Evolutionary conservation across 1,140 invertebrate genomes (phyloP).

Genomic region (Nephila pilipes): DNA sequence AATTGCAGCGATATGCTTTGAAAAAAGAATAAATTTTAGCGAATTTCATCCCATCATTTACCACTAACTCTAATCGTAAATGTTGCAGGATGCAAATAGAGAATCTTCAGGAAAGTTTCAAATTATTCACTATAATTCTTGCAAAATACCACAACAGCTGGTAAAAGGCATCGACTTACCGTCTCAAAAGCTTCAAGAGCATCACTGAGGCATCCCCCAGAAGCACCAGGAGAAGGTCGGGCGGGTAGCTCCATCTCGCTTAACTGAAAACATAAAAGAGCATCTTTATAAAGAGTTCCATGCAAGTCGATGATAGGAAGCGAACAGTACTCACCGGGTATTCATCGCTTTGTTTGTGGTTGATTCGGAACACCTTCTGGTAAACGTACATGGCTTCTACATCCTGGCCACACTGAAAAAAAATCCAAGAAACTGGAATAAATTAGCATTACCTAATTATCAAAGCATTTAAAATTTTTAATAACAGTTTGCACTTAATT

Average conservation of each 20-base stretch:
- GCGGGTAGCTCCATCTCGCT: constrained; percentile 87
- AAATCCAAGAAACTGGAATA: background rate
- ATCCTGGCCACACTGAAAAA: constrained; percentile 87
- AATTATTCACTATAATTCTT: too few relatives aligned
- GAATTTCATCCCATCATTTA: too few relatives aligned
- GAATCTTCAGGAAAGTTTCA: too few relatives aligned
- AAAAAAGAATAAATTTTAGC: too few relatives aligned
- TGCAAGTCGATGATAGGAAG: background rate
- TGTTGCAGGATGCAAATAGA: too few relatives aligned
- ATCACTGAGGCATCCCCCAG: constrained; percentile 78
- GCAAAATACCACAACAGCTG: too few relatives aligned
- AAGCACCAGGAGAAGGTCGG: constrained; percentile 80
- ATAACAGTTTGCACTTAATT: background rate
- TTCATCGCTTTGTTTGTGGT: constrained; percentile 81
- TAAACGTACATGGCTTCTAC: constrained; percentile 89
- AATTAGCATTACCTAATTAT: too few relatives aligned
- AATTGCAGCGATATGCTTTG: too few relatives aligned
- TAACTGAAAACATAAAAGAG: constrained; percentile 79
- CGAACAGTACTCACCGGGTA: constrained; percentile 82
- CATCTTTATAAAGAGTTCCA: background rate
- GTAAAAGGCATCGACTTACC: constrained; percentile 71
- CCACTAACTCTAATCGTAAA: too few relatives aligned
- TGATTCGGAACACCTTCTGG: constrained; percentile 81
- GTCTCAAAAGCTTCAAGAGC: constrained; percentile 78
- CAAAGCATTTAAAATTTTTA: too few relatives aligned